A percentile compares a stretch with the other conserved stretches of the same genome.
Evolutionary conservation across 2,113 vertebrate genomes (phyloP).

Genomic region (Anas platyrhynchos): DNA sequence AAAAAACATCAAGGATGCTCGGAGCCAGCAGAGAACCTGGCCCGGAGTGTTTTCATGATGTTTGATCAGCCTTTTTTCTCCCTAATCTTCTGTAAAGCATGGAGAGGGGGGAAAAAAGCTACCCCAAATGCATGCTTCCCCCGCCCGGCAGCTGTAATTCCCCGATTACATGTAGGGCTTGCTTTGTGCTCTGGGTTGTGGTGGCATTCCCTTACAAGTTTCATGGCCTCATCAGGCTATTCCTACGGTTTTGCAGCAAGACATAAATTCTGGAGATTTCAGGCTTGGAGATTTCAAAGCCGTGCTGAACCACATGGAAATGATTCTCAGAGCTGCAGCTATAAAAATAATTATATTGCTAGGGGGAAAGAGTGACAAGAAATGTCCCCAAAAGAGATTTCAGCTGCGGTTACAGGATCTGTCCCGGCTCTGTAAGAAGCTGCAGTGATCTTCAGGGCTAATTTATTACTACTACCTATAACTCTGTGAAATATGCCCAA

Average conservation of each 20-base stretch:
- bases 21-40: background rate
- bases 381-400: background rate
- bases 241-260: background rate
- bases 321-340: background rate
- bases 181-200: background rate
- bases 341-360: conserved; percentile 20
- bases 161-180: background rate
- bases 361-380: background rate
- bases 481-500: background rate
- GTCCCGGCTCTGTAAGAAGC: background rate
- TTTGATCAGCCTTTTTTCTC: background rate
- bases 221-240: background rate
- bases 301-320: background rate
- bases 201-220: background rate
- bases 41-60: background rate
- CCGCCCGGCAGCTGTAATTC: background rate
- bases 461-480: background rate
- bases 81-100: background rate
- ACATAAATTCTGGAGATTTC: conserved; percentile 14
- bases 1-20: background rate
- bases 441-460: background rate
- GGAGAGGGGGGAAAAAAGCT: background rate
- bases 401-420: background rate
- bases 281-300: background rate
- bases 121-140: background rate